Base-by-base conservation (phyloP, 2,888 invertebrate species). In the Andrena bicolor region DNA sequence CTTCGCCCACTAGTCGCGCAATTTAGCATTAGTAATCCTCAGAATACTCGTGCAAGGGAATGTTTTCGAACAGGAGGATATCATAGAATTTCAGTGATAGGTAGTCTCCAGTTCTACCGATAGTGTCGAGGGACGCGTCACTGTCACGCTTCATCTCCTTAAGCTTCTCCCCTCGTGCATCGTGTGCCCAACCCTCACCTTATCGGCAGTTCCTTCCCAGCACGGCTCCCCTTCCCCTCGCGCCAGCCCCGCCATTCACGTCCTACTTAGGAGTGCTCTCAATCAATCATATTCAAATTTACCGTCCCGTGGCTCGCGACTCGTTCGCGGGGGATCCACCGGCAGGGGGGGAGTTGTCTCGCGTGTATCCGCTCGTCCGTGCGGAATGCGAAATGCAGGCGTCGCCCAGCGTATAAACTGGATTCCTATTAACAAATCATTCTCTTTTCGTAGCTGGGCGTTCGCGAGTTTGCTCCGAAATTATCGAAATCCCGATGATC, bases 261-360 rank as follows among this genome's bases (percentile, higher is more conserved):
- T 90, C 89, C 83, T 70, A 78, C 86, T 79, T 82, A 77, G 77
- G 80, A 86, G 81, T 89, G 85, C 90, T 90, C 90, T 91, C 90
- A 83, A 92, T 92, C 92, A 92, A 92, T 92, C 92, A 92, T 91
- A 90, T 90, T 91, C 90, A 92, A 89, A 92, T 90, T 86, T 87
- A 86, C 83, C 82, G 35, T 60, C 26, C 72, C 20, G 63, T 75
- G 75, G 76, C 76, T 73, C 71, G 35, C 75, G 66, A 74, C 77
- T 86, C 88, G 74, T 56, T 56, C 56, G 26, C 56, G 77, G 63
- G 70, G 72, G 61, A 85, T 65, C 61, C 70, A 30, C 60, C 56
- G 71, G 56, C 74, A 30, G 30, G n/a, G 53, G 30, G 53, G 53
- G 30, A 49, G 66, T 53, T 72, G 41, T 26, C 20, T 51, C 48